Evolutionary conservation across 2,888 invertebrate species (phyloP), one percentile per base, ranked within the genome.

Genomic region (Itoplectis maculator): DNA sequence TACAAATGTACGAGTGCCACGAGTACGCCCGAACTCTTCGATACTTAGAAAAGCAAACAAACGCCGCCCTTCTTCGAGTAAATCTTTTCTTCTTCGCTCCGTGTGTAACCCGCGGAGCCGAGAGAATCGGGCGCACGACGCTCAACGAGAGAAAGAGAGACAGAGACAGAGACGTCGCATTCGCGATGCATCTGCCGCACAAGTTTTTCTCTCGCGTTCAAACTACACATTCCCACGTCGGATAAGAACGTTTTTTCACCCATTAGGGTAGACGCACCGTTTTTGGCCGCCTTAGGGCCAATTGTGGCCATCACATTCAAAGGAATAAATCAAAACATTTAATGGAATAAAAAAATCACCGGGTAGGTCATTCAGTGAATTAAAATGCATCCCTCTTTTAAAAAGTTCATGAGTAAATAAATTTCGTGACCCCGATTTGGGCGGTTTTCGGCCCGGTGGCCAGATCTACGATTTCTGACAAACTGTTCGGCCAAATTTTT

Each of bases 1-100:
- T n/a, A 35, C 23, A n/a, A 42, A n/a, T n/a, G n/a, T 15, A 23
- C 42, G 56, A 42, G 42, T 45, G 35, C 23, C n/a, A 35, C 18
- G 47, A 42, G 18, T 56, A 76, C 68, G 35, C 42, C 37, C 63
- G 68, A 69, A 61, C 74, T 75, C 86, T 87, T 88, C 86, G 85
- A 89, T 89, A 87, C 89, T 88, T 86, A 85, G 82, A 87, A 89
- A 89, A 89, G 89, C 89, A 89, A 89, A 89, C 88, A 89, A 89
- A 88, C 86, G n/a, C 86, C 85, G 83, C 66, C n/a, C 56, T 18
- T 51, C 42, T 29, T 77, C 72, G 54, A 70, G 61, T 42, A 47
- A 66, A 68, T 66, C 37, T 69, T 63, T 49, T 42, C 77, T 54
- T 73, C 65, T 61, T 56, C 18, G 51, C 63, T 75, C 63, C 29